Evolutionary conservation across 92 coral and sea anemone genomes (phyloP), one percentile per base, ranked within the genome.

Genomic region (Blastomussa wellsi): DNA sequence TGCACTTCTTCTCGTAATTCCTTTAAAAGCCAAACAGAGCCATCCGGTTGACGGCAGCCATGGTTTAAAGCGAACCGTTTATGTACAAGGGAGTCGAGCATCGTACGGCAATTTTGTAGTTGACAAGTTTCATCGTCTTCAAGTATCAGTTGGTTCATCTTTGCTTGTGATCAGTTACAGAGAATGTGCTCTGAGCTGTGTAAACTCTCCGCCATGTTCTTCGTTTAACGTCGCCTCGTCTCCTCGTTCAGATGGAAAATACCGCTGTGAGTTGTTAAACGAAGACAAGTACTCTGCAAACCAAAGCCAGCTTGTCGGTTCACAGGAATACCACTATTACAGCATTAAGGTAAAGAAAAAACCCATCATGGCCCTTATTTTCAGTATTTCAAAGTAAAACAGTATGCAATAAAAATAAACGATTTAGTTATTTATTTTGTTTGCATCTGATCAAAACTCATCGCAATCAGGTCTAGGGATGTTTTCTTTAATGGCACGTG

Each of bases 131-230:
- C 74, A 16, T 69, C 74, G 74, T 35, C 74, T 69, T 69, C 44
- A 35, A 69, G 44, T 69, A 35, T 69, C 74, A 69, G 44, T 35
- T 69, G 44, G 74, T 69, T 69, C 74, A 69, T 69, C 74, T 2
- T 15, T 11, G 4, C 8, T 35, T 69, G 74, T 69, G 74, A 69
- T 42, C 13, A 36, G 35, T 12, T 69, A 32, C 74, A 79, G n/a
- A 26, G 82, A 59, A 12, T 79, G 82, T 4, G 72, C 82, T 37
- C 44, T 79, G 52, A 79, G 51, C 82, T 79, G 82, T 62, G 51
- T 79, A 15, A 79, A 79, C 72, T 26, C 10, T 13, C 83, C 83
- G 53, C 72, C 83, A 26, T 79, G 83, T 79, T 24, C 59, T 13
- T 79, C 83, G 11, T 79, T 79, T 3, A 79, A 79, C 37, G 73